Base-by-base conservation (phyloP, 2,888 invertebrate genomes). In the Melieria crassipennis region DNA sequence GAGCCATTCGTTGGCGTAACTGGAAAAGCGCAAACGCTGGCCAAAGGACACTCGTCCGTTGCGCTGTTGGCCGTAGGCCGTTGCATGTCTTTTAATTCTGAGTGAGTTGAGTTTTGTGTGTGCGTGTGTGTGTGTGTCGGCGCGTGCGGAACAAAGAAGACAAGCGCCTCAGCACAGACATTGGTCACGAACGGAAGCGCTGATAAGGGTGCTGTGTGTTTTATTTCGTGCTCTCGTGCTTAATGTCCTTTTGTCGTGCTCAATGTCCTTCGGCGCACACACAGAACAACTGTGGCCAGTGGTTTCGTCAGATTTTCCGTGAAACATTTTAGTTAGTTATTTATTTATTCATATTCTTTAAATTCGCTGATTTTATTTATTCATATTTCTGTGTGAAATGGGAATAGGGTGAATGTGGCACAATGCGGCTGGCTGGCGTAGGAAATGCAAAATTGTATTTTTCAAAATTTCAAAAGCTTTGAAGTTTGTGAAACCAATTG, bases 121-220 rank as follows among this genome's bases (percentile, higher is more conserved):
- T 52, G 55, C 61, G 65, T 50, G 16, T 42, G 61, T 45, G 52
- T 10, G 50, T 45, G 50, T 47, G 6, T 11, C 10, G 30, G 10
- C 65, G 72, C 65, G 72, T 73, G 73, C 68, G 63, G 70, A 69
- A 72, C 69, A 74, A 75, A 74, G 73, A 69, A 73, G 73, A 71
- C 73, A 72, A 73, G 71, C 62, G 71, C 72, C 57, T 69, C 69
- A 57, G 73, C 75, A 75, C 69, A 83, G 83, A 84, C 86, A 86
- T 85, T 85, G 85, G 86, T 86, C 86, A 86, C 86, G 86, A 86
- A 86, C 86, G 86, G 86, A 86, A 86, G 82, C 85, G 80, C 86
- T 86, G 86, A 86, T 86, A 86, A 86, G 85, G 79, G 81, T 82
- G 81, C 82, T 82, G 82, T 30, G 82, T 84, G 85, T 82, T 86